Percentiles rank a stretch among this genome's conserved stretches.
Evolutionary conservation across 2,888 invertebrate species (phyloP).

Genomic region (Idaea straminata): DNA sequence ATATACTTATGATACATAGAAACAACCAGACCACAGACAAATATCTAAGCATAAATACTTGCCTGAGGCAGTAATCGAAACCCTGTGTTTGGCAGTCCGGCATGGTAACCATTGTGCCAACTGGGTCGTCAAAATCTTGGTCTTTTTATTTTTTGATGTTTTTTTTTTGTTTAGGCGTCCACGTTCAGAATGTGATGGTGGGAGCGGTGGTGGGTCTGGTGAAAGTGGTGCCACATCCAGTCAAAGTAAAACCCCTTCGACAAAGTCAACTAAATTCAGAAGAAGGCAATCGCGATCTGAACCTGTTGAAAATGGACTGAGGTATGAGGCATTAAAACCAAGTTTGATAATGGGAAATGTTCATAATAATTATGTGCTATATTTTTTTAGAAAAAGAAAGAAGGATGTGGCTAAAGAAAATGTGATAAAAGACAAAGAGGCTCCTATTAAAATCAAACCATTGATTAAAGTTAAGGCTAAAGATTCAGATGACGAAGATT

Average conservation of each 20-base stretch:
- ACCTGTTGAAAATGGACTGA: conserved; percentile 54
- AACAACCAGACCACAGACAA: no score
- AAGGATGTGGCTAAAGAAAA: conserved; percentile 63
- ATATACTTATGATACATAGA: no score
- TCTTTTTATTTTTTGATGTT: no score
- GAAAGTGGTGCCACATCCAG: conserved; percentile 73
- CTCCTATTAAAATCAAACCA: conserved; percentile 53
- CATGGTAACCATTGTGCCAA: no score
- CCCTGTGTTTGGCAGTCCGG: no score
- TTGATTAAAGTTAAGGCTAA: conserved; percentile 61
- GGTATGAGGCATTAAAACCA: conserved; percentile 38
- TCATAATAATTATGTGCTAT: not conserved
- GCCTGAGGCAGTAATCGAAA: no score
- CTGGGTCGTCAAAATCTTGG: no score
- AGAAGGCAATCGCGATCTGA: conserved; percentile 64
- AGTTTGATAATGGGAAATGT: not conserved
- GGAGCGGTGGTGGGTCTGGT: conserved; percentile 67
- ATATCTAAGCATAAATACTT: no score
- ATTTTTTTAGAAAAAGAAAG: conserved; percentile 63
- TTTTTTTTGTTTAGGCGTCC: conserved; percentile 43
- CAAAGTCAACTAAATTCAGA: conserved; percentile 62
- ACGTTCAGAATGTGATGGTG: conserved; percentile 67
- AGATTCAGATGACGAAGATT: conserved; percentile 75
- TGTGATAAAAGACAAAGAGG: conserved; percentile 51
- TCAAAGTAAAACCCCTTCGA: conserved; percentile 60